Evolutionary conservation across 2,113 vertebrate species (phyloP).

Genomic region (Eubucco bourcierii): DNA sequence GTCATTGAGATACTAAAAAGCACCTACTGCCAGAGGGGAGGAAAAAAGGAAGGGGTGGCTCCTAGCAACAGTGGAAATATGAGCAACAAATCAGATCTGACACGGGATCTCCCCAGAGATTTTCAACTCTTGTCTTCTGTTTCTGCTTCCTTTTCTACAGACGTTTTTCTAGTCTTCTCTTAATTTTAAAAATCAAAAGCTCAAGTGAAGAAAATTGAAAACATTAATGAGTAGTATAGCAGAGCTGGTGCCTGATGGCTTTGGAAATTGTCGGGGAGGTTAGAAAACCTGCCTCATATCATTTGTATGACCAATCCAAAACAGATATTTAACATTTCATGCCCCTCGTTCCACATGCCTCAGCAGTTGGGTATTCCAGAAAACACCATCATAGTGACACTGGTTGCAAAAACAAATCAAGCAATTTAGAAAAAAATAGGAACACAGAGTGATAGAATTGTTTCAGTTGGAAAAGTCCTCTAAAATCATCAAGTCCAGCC

Average conservation of each 20-base stretch:
- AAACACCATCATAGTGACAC: background rate
- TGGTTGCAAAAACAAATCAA: background rate
- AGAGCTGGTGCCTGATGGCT: background rate
- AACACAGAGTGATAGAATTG: background rate
- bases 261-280: background rate
- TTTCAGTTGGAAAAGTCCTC: no score
- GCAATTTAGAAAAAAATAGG: background rate
- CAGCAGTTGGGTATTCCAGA: background rate
- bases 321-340: background rate
- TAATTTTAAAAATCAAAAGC: background rate
- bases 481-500: no score
- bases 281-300: background rate
- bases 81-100: background rate
- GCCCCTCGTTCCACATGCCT: background rate
- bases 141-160: background rate
- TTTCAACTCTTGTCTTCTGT: background rate
- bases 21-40: background rate
- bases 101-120: background rate
- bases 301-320: background rate
- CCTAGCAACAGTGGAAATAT: background rate
- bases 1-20: background rate
- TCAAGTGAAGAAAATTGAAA: background rate
- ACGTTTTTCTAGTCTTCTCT: background rate
- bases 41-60: background rate
- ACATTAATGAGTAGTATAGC: background rate